These are phyloP conservation scores for Crotophaga sulcirostris DNA, from an alignment of 2,113 vertebrate genomes.

Conservation along the genomic window DNA sequence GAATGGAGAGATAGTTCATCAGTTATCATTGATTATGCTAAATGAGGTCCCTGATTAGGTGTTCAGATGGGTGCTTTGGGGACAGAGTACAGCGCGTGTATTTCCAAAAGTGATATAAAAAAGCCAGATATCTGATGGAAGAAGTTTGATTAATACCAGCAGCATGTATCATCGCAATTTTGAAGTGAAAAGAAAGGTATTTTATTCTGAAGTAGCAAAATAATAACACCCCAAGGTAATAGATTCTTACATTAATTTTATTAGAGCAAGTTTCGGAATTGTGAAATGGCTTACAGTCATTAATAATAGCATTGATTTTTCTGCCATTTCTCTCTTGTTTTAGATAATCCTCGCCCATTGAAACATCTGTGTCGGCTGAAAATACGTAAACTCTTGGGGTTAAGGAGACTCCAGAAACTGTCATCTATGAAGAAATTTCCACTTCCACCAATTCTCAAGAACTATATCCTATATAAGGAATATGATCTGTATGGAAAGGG, in stretches of 20 bases:
- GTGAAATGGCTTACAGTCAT: background rate
- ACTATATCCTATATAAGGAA: constrained; percentile 85
- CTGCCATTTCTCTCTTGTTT: constrained; percentile 2
- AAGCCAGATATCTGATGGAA: background rate
- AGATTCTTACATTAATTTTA: background rate
- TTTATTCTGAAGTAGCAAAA: background rate
- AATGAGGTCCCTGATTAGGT: background rate
- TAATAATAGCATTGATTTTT: background rate
- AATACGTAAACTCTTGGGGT: constrained; percentile 81
- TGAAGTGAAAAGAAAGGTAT: background rate
- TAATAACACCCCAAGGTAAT: background rate
- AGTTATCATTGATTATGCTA: background rate
- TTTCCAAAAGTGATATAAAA: background rate
- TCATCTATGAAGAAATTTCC: constrained; percentile 69
- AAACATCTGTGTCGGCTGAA: constrained; percentile 84
- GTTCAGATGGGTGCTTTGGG: background rate
- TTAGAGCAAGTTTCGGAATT: background rate
- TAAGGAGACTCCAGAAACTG: constrained; percentile 72
- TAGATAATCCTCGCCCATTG: constrained; percentile 84
- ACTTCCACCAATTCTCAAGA: constrained; percentile 79
- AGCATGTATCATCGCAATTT: background rate
- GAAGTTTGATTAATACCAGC: background rate
- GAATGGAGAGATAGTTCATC: background rate
- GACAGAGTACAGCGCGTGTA: background rate
- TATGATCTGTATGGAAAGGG: constrained; percentile 81